Base-by-base conservation (phyloP, 53 echinoderm and acorn worm species). In the Crossaster papposus region DNA sequence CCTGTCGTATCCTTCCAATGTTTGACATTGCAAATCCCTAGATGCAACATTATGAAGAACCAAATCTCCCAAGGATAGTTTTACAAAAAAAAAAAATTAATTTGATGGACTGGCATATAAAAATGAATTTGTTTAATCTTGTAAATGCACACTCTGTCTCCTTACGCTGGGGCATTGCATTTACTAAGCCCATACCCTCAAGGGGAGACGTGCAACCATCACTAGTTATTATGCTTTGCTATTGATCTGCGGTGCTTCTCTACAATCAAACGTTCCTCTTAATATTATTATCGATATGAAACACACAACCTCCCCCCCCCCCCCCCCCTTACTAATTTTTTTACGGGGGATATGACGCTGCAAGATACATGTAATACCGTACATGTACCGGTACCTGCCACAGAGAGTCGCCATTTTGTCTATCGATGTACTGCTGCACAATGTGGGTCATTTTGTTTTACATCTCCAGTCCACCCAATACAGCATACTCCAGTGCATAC, bases 271-370 rank as follows among this genome's bases (percentile, higher is more conserved):
- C 36, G 44, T 34, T 30, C 32, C 82, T 24, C 65, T 82, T 82
- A 82, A 82, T 82, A 82, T 82, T 68, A 82, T 82, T 82, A 81
- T 81, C 62, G 33, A 68, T 82, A 65, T 65, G 65, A 82, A 65
- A 37, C 68, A 32, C 36, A 68, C 38, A 9, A 44, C 0, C 44
- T 9, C 44, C 44, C 44, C 44, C 44, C 44, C 44, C 7, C 38
- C 44, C 44, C 44, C 44, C 44, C 44, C 44, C 44, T 9, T 38
- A 2, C 2, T 44, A 44, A 7, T 44, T 44, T 44, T 44, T 44
- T 68, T 44, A 9, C 68, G 0, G n/a, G 68, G 82, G 38, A 65
- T 35, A 26, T 65, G 68, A 65, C 82, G 12, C 65, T 65, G 64
- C 26, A 65, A 37, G 68, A 68, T 82, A 36, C 38, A 37, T 24